phyloP scores from a whole-genome alignment of 2,888 invertebrate species.

The Conus canariensis region DNA sequence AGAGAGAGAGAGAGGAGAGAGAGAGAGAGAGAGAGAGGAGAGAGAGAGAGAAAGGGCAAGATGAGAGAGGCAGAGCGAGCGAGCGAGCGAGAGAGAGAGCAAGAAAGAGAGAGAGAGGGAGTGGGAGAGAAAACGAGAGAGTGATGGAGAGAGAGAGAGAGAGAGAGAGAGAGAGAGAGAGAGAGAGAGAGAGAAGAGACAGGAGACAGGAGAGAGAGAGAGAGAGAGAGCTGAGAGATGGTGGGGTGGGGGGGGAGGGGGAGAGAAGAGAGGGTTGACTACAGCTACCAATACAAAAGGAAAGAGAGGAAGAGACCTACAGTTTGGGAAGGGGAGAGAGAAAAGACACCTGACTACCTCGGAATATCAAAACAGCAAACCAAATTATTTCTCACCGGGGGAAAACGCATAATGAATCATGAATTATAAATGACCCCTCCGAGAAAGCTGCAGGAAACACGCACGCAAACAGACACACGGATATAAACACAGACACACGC shows the following conservation, averaged over 20 bases:
- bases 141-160: background rate
- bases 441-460: background rate
- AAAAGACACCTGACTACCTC: too few species aligned
- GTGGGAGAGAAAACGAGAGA: background rate
- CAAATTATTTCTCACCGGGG: too few species aligned
- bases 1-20: too few species aligned
- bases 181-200: background rate
- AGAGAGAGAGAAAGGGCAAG: too few species aligned
- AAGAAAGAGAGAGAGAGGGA: too few species aligned
- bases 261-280: background rate
- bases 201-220: background rate
- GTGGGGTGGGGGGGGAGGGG: background rate
- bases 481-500: background rate
- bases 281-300: background rate
- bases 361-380: too few species aligned
- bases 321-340: background rate
- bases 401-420: too few species aligned
- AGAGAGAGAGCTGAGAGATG: background rate
- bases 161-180: background rate
- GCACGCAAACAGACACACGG: background rate
- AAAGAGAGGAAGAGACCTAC: background rate
- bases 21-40: too few species aligned
- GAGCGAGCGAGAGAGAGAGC: too few species aligned
- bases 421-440: too few species aligned
- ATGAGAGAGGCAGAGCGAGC: too few species aligned